Conservation (phyloP, 2,113 vertebrate species). For the Charadrius vociferus region DNA sequence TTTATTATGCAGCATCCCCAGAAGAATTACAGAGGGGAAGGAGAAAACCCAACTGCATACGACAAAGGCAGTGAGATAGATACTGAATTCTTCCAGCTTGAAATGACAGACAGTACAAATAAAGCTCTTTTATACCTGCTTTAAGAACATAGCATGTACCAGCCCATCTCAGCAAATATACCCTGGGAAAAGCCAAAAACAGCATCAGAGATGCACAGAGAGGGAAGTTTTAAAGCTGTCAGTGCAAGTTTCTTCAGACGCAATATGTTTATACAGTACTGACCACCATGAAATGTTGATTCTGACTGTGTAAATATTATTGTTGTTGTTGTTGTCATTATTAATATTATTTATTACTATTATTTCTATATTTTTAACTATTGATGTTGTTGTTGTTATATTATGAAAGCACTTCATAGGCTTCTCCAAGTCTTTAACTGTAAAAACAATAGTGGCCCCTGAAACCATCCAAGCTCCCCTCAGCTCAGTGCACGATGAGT, state of each 20-base stretch:
- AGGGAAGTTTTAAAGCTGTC: conserved; percentile 4
- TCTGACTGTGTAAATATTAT: background rate
- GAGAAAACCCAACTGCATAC: conserved; percentile 54
- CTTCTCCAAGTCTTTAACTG: background rate
- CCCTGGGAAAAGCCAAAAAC: conserved; percentile 27
- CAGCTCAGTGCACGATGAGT: background rate
- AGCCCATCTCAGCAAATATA: background rate
- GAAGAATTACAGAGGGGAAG: conserved; percentile 38
- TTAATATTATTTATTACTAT: background rate
- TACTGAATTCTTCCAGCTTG: conserved; percentile 47
- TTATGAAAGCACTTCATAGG: background rate
- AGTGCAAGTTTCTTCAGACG: background rate
- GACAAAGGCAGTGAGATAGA: conserved; percentile 24
- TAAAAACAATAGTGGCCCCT: background rate
- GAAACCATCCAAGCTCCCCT: background rate
- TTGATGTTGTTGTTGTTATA: background rate
- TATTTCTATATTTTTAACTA: background rate
- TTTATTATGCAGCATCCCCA: conserved; percentile 43
- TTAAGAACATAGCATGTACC: background rate
- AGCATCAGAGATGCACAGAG: background rate
- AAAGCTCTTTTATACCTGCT: conserved; percentile 35
- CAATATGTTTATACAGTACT: background rate
- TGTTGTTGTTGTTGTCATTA: background rate
- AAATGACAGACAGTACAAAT: conserved; percentile 56
- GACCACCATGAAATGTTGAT: background rate